Evolutionary conservation across 2,113 vertebrate genomes (phyloP), one percentile per base, ranked within the genome.

Genomic region (Plotosus lineatus): DNA sequence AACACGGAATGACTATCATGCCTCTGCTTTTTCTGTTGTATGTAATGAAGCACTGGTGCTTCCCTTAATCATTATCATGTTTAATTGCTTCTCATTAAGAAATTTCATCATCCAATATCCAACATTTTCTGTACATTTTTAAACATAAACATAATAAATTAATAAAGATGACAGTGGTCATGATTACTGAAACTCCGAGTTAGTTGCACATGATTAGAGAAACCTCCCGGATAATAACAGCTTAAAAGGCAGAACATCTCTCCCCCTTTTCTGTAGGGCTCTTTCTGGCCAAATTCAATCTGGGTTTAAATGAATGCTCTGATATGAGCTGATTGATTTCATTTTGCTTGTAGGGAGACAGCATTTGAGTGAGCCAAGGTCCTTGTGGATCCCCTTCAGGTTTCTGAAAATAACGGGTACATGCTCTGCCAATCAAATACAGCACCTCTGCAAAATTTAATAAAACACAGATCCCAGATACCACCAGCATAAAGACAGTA

Each of bases 401-500:
- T 86, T 94, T 91, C 23, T 83, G 86, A 0, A 89, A 75, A 40
- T 94, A 91, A 48, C 94, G 94, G 71, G 90, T 88, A 58, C 97
- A 98, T 44, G 95, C 96, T 85, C 91, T 88, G 63, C 93, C 87
- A 40, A 99, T 89, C 85, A 99, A 94, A 90, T 97, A 98, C 19
- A 94, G 84, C 79, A 97, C 90, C 91, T 99, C 98, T 0, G 96
- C 95, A 87, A 99, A 82, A 75, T 99, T 99, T 83, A 99, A 96
- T 87, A 99, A 60, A 28, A 99, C 96, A 84, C 98, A 99, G 78
- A 99, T 81, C 21, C 95, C 96, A 0, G 98, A 99, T 80, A 96
- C 95, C 0, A 94, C 91, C 88, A 99, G 93, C 98, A 99, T 99
- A 88, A 99, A 99, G 86, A 99, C 93, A 0, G 97, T 99, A 89